phyloP scores from a whole-genome alignment of 2,797 vertebrate genomes.

The Meriones psammophilus region DNA sequence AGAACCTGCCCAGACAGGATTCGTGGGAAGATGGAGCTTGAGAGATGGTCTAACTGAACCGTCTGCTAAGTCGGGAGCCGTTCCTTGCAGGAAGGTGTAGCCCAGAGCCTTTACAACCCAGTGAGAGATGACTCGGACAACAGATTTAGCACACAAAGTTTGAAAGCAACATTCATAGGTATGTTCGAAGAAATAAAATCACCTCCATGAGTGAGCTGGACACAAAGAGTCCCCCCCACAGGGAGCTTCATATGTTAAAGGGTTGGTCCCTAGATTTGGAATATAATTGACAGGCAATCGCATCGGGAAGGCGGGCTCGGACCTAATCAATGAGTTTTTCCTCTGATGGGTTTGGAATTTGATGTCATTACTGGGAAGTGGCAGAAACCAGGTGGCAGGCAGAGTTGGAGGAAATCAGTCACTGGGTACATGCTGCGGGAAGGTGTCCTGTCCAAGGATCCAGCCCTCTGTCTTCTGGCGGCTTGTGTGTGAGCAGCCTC shows the following conservation, averaged over 20 bases:
- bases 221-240: background rate
- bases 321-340: background rate
- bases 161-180: background rate
- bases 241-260: background rate
- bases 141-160: background rate
- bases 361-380: background rate
- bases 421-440: rapidly evolving
- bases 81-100: background rate
- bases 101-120: background rate
- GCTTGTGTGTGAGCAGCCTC: background rate
- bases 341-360: background rate
- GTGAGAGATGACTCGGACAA: background rate
- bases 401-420: background rate
- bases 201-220: background rate
- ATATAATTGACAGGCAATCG: background rate
- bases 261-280: background rate
- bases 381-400: background rate
- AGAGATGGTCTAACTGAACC: background rate
- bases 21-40: background rate
- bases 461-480: background rate
- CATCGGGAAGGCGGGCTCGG: background rate
- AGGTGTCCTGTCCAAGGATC: no score
- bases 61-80: background rate
- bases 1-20: constrained; percentile 1
- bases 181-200: background rate